Evolutionary conservation across 2,113 vertebrate species (phyloP).

Genomic region (Ondatra zibethicus): DNA sequence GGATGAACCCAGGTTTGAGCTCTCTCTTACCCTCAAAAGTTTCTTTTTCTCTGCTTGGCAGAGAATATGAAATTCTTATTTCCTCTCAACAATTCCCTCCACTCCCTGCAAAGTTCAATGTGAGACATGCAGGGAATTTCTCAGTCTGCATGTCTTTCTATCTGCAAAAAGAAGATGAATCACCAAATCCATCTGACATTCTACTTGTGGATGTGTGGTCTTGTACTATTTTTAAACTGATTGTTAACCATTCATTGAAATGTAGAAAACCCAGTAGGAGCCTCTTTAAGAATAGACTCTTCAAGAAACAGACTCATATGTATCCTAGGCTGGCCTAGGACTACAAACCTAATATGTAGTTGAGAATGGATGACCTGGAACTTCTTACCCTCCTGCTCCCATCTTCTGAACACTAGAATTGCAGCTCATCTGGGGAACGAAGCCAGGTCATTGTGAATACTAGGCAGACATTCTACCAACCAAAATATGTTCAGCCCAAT

Average conservation of each 20-base stretch:
- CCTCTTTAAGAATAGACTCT: not conserved
- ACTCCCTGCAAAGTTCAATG: not conserved
- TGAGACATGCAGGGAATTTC: not conserved
- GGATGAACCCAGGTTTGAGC: not conserved
- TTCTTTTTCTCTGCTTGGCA: not conserved
- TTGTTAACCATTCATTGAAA: not conserved
- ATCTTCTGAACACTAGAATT: not conserved
- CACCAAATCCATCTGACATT: not conserved
- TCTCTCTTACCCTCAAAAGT: not conserved
- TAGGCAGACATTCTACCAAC: not conserved
- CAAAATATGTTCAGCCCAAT: not conserved
- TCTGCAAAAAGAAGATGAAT: not conserved
- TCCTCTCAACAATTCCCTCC: not conserved
- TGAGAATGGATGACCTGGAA: not conserved
- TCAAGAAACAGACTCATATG: not conserved
- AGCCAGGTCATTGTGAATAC: not conserved
- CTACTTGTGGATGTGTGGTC: not conserved
- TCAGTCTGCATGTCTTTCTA: not conserved
- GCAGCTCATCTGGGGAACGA: not conserved
- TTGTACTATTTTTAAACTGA: not conserved
- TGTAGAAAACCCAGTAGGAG: not conserved
- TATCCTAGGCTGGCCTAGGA: not conserved
- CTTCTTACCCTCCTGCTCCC: not conserved
- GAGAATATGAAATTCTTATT: not conserved
- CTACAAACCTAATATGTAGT: not conserved